These are phyloP conservation scores for Hepsetus odoe DNA, from an alignment of 2,113 vertebrate species.

Conservation along the genomic window DNA sequence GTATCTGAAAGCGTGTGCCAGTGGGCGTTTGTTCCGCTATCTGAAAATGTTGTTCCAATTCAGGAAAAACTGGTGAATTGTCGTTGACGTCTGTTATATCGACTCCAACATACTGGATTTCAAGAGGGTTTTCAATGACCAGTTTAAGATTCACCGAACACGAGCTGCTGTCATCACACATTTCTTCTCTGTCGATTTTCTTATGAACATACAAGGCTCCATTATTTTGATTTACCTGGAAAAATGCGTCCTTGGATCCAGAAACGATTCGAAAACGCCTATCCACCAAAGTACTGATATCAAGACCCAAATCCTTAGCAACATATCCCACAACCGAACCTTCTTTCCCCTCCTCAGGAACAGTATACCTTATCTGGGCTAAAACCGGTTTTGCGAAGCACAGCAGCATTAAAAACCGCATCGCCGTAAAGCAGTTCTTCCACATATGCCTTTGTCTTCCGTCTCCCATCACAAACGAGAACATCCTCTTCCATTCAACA, in stretches of 20 bases:
- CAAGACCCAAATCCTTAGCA: constrained; percentile 72
- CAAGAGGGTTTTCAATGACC: constrained; percentile 68
- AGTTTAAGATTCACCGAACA: constrained; percentile 69
- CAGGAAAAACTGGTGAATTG: constrained; percentile 64
- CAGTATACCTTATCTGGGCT: constrained; percentile 71
- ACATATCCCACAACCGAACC: constrained; percentile 71
- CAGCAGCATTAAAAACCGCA: constrained; percentile 55
- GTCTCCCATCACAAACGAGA: constrained; percentile 51
- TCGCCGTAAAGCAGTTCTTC: constrained; percentile 44
- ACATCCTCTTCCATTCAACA: not conserved
- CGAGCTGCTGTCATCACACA: constrained; percentile 54
- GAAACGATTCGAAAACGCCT: constrained; percentile 70
- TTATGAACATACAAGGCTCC: constrained; percentile 62
- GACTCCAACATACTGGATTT: constrained; percentile 69
- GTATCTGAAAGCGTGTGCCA: constrained; percentile 64
- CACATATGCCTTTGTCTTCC: constrained; percentile 61
- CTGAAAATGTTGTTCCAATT: constrained; percentile 60
- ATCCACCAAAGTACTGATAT: constrained; percentile 58
- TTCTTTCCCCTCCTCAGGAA: constrained; percentile 66
- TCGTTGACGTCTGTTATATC: constrained; percentile 71
- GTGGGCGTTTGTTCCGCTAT: constrained; percentile 45
- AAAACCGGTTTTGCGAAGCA: constrained; percentile 39
- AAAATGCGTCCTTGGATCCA: constrained; percentile 56
- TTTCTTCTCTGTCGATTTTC: constrained; percentile 67
- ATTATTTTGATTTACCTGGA: constrained; percentile 67